Conservation (phyloP, 2,797 vertebrate genomes). For the Enteromius unitaeniatus region DNA sequence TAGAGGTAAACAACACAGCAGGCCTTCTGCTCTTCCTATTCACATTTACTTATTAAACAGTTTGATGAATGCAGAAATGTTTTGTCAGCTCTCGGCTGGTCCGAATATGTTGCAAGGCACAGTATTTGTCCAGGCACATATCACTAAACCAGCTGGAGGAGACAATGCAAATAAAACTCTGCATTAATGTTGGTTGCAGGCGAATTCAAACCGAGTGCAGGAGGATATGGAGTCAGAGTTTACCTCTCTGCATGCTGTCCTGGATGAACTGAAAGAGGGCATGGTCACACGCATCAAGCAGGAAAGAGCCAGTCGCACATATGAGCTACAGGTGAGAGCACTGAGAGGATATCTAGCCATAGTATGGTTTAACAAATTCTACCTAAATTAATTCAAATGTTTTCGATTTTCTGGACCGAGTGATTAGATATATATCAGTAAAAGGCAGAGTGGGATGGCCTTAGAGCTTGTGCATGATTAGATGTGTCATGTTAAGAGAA, state of each 20-base stretch:
- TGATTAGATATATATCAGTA: background rate
- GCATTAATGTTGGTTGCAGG: slow-evolving; percentile 68
- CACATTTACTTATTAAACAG: background rate
- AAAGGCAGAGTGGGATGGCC: background rate
- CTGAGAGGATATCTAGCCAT: background rate
- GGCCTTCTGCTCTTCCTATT: background rate
- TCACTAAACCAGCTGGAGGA: background rate
- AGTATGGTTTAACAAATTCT: background rate
- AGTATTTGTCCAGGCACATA: background rate
- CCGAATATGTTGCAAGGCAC: background rate
- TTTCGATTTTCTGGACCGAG: background rate
- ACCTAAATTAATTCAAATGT: background rate
- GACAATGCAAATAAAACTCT: background rate
- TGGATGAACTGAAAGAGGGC: slow-evolving; percentile 90
- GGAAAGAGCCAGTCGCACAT: slow-evolving; percentile 89
- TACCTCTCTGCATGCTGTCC: slow-evolving; percentile 80
- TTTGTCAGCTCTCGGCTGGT: background rate
- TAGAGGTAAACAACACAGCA: slow-evolving; percentile 79
- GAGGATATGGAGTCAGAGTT: slow-evolving; percentile 90
- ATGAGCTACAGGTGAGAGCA: slow-evolving; percentile 88
- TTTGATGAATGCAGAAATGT: slow-evolving; percentile 6
- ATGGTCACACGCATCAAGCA: slow-evolving; percentile 96
- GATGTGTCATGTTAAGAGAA: slow-evolving; percentile 17
- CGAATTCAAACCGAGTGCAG: slow-evolving; percentile 86
- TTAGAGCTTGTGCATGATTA: background rate